Base-by-base conservation (phyloP, 2,888 invertebrate species). In the Siphlonurus alternatus region DNA sequence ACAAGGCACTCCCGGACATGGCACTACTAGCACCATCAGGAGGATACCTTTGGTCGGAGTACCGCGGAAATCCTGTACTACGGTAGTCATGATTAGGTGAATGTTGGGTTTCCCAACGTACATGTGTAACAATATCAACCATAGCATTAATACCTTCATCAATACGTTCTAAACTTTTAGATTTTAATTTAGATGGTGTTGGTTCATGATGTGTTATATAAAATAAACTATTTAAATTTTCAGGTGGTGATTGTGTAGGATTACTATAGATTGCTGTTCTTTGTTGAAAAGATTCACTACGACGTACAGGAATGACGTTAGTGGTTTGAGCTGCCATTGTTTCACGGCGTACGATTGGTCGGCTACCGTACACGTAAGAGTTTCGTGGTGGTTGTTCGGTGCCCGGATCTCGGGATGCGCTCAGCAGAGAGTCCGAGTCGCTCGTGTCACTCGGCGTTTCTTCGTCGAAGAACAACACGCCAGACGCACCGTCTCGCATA, bases 111-210 rank as follows among this genome's bases (percentile, higher is more conserved):
- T 56, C 56, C 56, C 56, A 56, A 10, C 56, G 5, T 22, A 56
- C 56, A 20, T 56, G 56, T 20, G 56, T 56, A 0, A 87, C 83
- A 53, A 88, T 85, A 70, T 86, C 84, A 0, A 87, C 83, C 80
- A 87, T 83, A 0, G 86, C 81, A 70, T 87, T 83, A 23, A 89
- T 73, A 20, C 87, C 84, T 72, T 82, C 83, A 71, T 89, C 88
- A 56, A 90, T 85, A 65, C 89, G 80, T 68, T 91, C 89, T 61
- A 90, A 75, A 68, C 89, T 90, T 75, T 89, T 90, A 0, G 88
- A 84, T 59, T 73, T 62, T 82, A 83, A 70, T 83, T 80, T 53
- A 82, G 83, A 67, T 83, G 83, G 63, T 83, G 82, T 38, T 38
- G 38, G 15, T 38, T 3, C 38, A 56, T 15, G 20, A 25, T 24